phyloP scores from a whole-genome alignment of 2,113 vertebrate genomes.

The Chaenogobius annularis region DNA sequence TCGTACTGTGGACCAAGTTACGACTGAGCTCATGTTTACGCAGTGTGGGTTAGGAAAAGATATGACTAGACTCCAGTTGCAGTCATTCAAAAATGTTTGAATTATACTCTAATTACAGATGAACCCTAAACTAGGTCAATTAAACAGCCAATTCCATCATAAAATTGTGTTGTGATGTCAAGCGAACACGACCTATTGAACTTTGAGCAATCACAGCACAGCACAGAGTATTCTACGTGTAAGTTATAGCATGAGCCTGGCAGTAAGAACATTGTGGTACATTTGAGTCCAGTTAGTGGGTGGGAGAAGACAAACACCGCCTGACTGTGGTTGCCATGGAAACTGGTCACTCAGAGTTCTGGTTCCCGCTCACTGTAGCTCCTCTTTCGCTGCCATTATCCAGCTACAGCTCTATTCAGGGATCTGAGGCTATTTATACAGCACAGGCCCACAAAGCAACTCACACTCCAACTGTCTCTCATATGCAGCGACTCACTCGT shows the following conservation, averaged over 20 bases:
- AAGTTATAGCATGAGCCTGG: not conserved
- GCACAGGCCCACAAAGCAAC: slow-evolving; percentile 1
- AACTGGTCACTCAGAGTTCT: slow-evolving; percentile 61
- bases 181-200: too few relatives aligned
- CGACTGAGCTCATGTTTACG: too few relatives aligned
- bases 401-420: slow-evolving; percentile 3
- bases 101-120: too few relatives aligned
- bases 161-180: too few relatives aligned
- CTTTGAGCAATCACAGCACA: too few relatives aligned
- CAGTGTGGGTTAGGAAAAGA: too few relatives aligned
- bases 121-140: too few relatives aligned
- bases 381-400: slow-evolving; percentile 31
- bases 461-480: not conserved
- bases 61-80: too few relatives aligned
- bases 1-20: too few relatives aligned
- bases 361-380: slow-evolving; percentile 44
- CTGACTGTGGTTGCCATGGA: slow-evolving; percentile 67
- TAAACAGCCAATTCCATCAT: too few relatives aligned
- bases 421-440: slow-evolving; percentile 13
- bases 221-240: not conserved
- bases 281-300: slow-evolving; percentile 45
- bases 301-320: slow-evolving; percentile 34
- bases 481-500: not conserved
- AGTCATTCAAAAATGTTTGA: too few relatives aligned
- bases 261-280: slow-evolving; percentile 23